Conservation (phyloP, 1,140 invertebrate genomes). For the Drosophila serrata region DNA sequence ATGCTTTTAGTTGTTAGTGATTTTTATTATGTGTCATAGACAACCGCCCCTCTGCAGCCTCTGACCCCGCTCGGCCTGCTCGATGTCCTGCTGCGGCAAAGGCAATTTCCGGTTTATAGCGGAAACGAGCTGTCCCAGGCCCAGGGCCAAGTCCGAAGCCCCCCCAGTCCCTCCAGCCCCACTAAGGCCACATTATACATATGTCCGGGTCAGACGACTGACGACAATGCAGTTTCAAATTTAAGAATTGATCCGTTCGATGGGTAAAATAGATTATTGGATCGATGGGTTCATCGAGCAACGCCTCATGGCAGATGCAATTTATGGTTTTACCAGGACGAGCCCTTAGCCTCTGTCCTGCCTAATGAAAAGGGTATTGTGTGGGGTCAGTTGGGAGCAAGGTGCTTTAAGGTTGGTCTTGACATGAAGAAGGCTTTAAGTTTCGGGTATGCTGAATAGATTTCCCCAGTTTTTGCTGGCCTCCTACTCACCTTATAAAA, state of each 20-base stretch:
- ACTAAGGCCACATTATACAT: conserved; percentile 30
- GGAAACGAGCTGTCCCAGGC: conserved; percentile 60
- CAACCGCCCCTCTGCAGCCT: conserved; percentile 35
- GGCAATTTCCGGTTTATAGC: conserved; percentile 80
- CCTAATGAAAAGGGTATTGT: conserved; percentile 9
- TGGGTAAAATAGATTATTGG: conserved; percentile 44
- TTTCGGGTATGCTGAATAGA: too few species aligned
- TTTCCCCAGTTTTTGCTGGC: neutral
- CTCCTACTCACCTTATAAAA: conserved; percentile 91
- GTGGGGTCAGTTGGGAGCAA: neutral
- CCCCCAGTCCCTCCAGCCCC: too few species aligned
- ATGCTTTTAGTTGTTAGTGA: conserved; percentile 84
- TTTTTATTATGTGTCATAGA: conserved; percentile 83
- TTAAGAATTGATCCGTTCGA: conserved; percentile 38
- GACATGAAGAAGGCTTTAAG: neutral
- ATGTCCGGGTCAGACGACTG: conserved; percentile 42
- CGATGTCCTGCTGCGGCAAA: conserved; percentile 51
- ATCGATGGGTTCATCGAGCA: conserved; percentile 40
- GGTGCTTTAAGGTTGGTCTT: conserved; percentile 14
- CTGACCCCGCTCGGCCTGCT: conserved; percentile 8
- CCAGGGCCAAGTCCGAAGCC: conserved; percentile 24
- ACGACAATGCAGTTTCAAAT: conserved; percentile 69
- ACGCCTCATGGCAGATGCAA: conserved; percentile 27
- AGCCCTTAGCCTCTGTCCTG: neutral
- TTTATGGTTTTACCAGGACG: conserved; percentile 24